phyloP scores from a whole-genome alignment of 2,113 vertebrate genomes.

The Xenopus borealis region DNA sequence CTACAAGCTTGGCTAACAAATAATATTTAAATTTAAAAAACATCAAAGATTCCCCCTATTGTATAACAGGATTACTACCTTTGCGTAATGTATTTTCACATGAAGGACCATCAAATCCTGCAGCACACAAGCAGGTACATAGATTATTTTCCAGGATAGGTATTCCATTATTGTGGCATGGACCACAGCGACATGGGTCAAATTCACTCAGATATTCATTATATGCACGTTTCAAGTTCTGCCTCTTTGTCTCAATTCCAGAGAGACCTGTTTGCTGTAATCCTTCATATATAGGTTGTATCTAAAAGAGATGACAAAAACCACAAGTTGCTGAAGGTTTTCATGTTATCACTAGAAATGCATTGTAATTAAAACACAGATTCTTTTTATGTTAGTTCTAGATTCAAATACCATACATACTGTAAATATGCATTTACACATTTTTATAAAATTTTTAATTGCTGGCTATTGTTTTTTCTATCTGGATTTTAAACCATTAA shows the following conservation, averaged over 20 bases:
- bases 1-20: no score
- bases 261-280: conserved; percentile 65
- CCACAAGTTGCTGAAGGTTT: no score
- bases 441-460: no score
- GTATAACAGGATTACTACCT: conserved; percentile 49
- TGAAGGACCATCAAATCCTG: conserved; percentile 63
- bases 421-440: no score
- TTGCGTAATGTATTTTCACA: conserved; percentile 62
- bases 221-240: conserved; percentile 68
- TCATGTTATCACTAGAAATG: no score
- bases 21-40: no score
- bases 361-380: no score
- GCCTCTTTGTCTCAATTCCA: conserved; percentile 56
- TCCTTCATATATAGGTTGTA: conserved; percentile 78
- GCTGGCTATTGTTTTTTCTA: no score
- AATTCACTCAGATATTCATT: conserved; percentile 79
- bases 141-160: conserved; percentile 63
- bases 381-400: no score
- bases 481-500: no score
- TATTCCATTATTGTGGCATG: conserved; percentile 75
- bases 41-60: no score
- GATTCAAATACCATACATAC: no score
- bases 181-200: conserved; percentile 76
- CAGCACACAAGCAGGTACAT: conserved; percentile 74
- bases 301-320: conserved; percentile 54